Conservation (phyloP, 92 coral and sea anemone genomes). For the Umimayanthus chanpuru region DNA sequence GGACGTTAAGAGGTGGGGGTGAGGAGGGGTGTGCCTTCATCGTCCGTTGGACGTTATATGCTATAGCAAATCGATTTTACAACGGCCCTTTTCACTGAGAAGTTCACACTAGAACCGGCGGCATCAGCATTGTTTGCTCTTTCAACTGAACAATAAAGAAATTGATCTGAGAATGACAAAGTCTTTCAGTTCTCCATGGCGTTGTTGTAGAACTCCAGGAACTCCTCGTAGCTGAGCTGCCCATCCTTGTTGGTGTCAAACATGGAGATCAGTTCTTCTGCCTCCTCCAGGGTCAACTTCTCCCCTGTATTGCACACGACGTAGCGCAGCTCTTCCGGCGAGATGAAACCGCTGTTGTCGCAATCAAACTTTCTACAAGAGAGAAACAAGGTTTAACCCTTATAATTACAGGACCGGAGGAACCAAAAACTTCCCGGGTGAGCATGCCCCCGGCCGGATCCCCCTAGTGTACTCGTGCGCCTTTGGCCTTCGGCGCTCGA, state of each 20-base stretch:
- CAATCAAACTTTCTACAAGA: conserved; percentile 77
- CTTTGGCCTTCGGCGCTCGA: too few species aligned
- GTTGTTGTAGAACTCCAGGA: conserved; percentile 73
- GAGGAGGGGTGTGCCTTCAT: too few species aligned
- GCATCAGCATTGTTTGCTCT: background rate
- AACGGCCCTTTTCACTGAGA: too few species aligned
- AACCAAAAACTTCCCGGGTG: too few species aligned
- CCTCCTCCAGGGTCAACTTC: conserved; percentile 78
- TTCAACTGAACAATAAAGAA: background rate
- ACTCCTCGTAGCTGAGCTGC: conserved; percentile 88
- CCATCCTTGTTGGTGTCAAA: conserved; percentile 93
- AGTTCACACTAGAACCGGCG: too few species aligned
- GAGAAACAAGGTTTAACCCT: background rate
- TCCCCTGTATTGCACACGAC: conserved; percentile 88
- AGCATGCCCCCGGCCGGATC: too few species aligned
- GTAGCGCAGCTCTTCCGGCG: conserved; percentile 82
- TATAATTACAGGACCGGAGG: background rate
- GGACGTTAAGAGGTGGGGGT: too few species aligned
- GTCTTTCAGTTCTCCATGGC: conserved; percentile 46
- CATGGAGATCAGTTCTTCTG: conserved; percentile 85
- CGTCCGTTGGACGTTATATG: too few species aligned
- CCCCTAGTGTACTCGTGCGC: too few species aligned
- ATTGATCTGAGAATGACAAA: background rate
- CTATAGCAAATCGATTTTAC: too few species aligned
- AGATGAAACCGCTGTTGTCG: conserved; percentile 88